These are phyloP conservation scores for Parthenolecanium corni DNA, from an alignment of 2,888 invertebrate genomes.

Conservation along the genomic window DNA sequence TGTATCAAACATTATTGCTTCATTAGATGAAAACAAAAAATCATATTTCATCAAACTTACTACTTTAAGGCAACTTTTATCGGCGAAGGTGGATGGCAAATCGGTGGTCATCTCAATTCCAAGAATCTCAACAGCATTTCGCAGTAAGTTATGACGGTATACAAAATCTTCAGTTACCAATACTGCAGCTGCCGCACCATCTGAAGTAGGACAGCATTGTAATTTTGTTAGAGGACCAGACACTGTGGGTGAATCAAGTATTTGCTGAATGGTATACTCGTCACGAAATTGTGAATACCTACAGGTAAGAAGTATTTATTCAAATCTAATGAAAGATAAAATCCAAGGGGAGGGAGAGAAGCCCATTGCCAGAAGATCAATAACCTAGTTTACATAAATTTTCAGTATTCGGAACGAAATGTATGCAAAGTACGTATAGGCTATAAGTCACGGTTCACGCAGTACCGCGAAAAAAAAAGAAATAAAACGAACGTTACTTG, in stretches of 20 bases:
- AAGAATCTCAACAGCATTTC: conserved; percentile 85
- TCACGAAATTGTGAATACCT: conserved; percentile 87
- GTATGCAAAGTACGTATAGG: too few species aligned
- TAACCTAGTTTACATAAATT: too few species aligned
- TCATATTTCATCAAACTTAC: conserved; percentile 39
- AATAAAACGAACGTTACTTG: too few species aligned
- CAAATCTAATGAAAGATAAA: neutral
- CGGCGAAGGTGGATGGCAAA: conserved; percentile 67
- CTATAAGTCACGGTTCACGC: too few species aligned
- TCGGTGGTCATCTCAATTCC: conserved; percentile 97
- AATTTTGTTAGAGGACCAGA: conserved; percentile 88
- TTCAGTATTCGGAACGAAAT: too few species aligned
- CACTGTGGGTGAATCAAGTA: conserved; percentile 73
- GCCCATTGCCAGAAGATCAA: too few species aligned
- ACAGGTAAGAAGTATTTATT: conserved; percentile 24
- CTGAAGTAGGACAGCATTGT: conserved; percentile 96
- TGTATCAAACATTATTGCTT: too few species aligned
- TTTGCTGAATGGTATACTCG: conserved; percentile 81
- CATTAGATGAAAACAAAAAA: too few species aligned
- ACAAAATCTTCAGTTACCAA: conserved; percentile 88
- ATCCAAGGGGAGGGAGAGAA: too few species aligned
- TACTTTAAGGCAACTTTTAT: conserved; percentile 66
- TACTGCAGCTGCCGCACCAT: conserved; percentile 91
- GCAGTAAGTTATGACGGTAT: conserved; percentile 62
- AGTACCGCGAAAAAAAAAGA: too few species aligned